Conservation (phyloP, 2,113 vertebrate genomes). For the Amazona guildingii region DNA sequence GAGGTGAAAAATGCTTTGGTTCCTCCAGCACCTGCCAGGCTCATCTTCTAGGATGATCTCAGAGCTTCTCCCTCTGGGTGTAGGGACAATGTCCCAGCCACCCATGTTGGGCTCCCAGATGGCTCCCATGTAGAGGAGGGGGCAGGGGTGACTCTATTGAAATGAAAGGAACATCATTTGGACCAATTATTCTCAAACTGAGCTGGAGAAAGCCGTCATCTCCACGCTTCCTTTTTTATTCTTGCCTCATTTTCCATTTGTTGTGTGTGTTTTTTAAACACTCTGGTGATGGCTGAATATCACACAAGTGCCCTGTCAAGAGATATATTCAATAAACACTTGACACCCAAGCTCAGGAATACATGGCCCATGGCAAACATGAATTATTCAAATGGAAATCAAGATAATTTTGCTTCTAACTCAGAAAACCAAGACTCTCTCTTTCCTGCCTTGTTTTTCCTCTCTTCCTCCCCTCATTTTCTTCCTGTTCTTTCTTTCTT, state of each 20-base stretch:
- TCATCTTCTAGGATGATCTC: neutral
- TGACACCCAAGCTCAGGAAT: conserved; percentile 77
- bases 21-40: neutral
- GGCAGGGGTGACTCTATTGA: neutral
- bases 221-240: neutral
- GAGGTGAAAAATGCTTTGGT: neutral
- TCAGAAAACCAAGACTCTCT: conserved; percentile 69
- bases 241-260: conserved; percentile 14
- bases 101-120: neutral
- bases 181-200: conserved; percentile 77
- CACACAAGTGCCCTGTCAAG: conserved; percentile 74
- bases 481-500: neutral
- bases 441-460: conserved; percentile 52
- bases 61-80: neutral
- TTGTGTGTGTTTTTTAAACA: conserved; percentile 60
- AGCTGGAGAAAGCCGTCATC: conserved; percentile 48
- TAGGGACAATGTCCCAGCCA: neutral
- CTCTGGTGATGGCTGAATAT: conserved; percentile 60
- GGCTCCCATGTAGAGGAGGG: neutral
- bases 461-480: conserved; percentile 11
- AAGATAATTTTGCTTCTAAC: conserved; percentile 78
- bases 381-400: conserved; percentile 78
- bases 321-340: conserved; percentile 75
- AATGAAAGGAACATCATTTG: conserved; percentile 67
- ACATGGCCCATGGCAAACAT: conserved; percentile 79